A percentile compares a stretch with the other conserved stretches of the same genome.
These are phyloP conservation scores for Gopherus flavomarginatus DNA, from an alignment of 2,113 vertebrate genomes.

Conservation along the genomic window DNA sequence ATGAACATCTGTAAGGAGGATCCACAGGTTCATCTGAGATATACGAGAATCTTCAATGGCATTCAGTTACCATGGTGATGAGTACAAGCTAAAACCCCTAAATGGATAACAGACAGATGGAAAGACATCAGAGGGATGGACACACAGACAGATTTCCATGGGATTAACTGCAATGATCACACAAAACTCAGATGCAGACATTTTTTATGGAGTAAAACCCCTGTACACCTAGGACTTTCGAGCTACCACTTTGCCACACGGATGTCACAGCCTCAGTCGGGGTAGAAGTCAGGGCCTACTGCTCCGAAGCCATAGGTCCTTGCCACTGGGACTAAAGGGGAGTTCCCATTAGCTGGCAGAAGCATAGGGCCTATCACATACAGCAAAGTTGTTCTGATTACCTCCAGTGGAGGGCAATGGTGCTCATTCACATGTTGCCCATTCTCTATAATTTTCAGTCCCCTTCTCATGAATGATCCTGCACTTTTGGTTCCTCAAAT, in stretches of 20 bases:
- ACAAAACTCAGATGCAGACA: neutral
- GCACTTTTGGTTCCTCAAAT: conserved; percentile 56
- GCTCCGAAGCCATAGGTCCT: neutral
- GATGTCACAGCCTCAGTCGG: neutral
- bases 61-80: fast-evolving
- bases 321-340: neutral
- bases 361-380: neutral
- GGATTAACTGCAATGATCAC: neutral
- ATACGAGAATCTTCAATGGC: neutral
- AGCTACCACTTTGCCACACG: too few species aligned
- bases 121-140: neutral
- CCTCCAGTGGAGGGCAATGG: neutral
- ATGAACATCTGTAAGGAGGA: too few species aligned
- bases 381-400: neutral
- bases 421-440: neutral
- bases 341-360: neutral
- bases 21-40: too few species aligned
- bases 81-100: neutral
- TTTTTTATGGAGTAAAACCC: neutral
- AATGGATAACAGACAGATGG: too few species aligned
- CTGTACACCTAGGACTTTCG: neutral
- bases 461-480: conserved; percentile 27
- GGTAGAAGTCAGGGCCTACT: neutral
- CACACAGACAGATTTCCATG: neutral
- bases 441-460: neutral